Base-by-base conservation (phyloP, 2,797 vertebrate species). In the Diceros bicornis region DNA sequence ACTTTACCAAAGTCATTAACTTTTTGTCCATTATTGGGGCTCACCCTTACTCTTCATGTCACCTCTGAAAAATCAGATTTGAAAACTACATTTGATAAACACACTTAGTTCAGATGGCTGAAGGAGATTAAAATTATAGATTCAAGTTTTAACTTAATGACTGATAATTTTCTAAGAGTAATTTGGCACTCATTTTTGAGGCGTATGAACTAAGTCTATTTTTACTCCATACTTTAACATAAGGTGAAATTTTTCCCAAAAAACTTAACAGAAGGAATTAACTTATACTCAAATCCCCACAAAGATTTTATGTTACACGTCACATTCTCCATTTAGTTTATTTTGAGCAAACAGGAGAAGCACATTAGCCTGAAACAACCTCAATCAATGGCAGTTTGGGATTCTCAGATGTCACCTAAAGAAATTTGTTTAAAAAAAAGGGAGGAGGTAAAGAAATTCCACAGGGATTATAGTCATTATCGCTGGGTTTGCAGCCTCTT, bases 141-240 rank as follows among this genome's bases (percentile, higher is more conserved):
- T 71, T 78, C 71, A 66, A 64, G 47, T 88, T 97, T 41, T 91
- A 85, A 89, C 16, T 72, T 64, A 85, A 91, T 75, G n/a, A 16
- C 32, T 61, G 10, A 32, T 32, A 66, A 61, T 72, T 91, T 93
- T 62, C 7, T 83, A 79, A 34, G 44, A 89, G 29, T 52, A 55
- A 93, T 61, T 89, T 74, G 68, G 7, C 29, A 11, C 18, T 12
- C n/a, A 69, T 87, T 61, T 89, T 91, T 90, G 23, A 89, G 11
- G 34, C 12, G 68, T 68, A 69, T 8, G 52, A 47, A 32, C 72
- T 50, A 50, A 91, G 34, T 93, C 77, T 79, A 64, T 87, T 87
- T 92, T 92, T 79, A 79, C 34, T 6, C 32, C 83, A 2, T 74
- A 27, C 32, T 78, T 86, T 69, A 66, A 79, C 9, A 32, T 61